Conservation (phyloP, 2,888 invertebrate species). For the Sipha maydis region DNA sequence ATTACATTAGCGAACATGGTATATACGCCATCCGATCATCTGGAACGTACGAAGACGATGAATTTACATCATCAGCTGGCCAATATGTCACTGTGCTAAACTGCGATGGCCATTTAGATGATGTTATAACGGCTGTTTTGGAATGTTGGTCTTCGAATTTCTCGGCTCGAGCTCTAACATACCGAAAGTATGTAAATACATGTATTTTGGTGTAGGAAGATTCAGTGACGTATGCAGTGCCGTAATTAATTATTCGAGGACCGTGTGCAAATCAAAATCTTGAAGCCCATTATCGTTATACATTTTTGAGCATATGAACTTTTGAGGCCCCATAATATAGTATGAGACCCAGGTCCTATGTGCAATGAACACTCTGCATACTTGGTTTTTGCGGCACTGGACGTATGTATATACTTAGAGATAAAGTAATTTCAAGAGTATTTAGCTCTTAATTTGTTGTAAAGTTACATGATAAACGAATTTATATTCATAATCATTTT, state of each 20-base stretch:
- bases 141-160: conserved; percentile 88
- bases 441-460: background rate
- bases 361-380: too few species aligned
- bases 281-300: too few species aligned
- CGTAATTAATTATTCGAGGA: too few species aligned
- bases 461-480: background rate
- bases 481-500: background rate
- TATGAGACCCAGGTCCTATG: too few species aligned
- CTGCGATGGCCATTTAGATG: conserved; percentile 70
- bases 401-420: background rate
- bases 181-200: conserved; percentile 74
- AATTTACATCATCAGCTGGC: conserved; percentile 83
- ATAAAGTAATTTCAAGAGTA: background rate
- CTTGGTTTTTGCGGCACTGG: too few species aligned
- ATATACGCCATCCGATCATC: conserved; percentile 74
- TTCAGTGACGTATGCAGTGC: background rate
- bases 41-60: conserved; percentile 83
- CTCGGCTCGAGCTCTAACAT: conserved; percentile 79
- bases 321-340: too few species aligned
- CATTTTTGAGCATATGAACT: too few species aligned
- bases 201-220: background rate
- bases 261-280: too few species aligned
- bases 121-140: conserved; percentile 70
- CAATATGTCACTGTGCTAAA: conserved; percentile 85
- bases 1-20: conserved; percentile 3